Base-by-base conservation (phyloP, 2,113 vertebrate species). In the Xyliphius kryptos region DNA sequence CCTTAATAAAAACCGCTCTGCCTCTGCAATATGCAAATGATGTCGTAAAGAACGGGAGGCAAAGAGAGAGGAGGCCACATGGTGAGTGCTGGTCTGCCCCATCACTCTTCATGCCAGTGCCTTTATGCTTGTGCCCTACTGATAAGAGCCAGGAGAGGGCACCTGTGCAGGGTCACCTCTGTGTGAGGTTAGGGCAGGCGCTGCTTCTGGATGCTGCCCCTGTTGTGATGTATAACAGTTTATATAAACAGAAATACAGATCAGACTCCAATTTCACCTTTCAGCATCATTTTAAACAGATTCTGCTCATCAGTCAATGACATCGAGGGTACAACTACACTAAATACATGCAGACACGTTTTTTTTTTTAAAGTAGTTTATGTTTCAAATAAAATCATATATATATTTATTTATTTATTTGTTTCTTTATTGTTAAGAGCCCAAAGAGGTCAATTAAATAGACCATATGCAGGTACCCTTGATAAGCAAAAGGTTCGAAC, bases 21-120 rank as follows among this genome's bases (percentile, higher is more conserved):
- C 66, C 75, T 79, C 77, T 78, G 80, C 77, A 75, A 71, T 81
- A 83, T 86, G 82, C 80, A 85, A 84, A 84, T 87, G 55, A 76
- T 73, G 67, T 72, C 52, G 72, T 77, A 82, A 80, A 78, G 72
- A 64, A 70, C 16, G 54, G 61, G 63, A 72, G 70, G 72, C 54
- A 50, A 70, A 63, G 70, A 62, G 53, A 54, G 64, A 70, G n/a
- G 69, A 61, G 75, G 54, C 69, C 59, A 71, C 63, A 71, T 67
- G 74, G 68, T 53, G 69, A 58, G 76, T 72, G 69, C 71, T 56
- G 50, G 51, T 71, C 43, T 47, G 13, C 47, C 71, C 77, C 81
- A 85, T 86, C 84, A 70, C 21, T 86, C 86, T 85, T 79, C 65
- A 78, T 77, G 76, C 82, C 80, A 74, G 32, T 0, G 20, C 51